phyloP scores from a whole-genome alignment of 2,797 vertebrate species.

The Sylvilagus floridanus region DNA sequence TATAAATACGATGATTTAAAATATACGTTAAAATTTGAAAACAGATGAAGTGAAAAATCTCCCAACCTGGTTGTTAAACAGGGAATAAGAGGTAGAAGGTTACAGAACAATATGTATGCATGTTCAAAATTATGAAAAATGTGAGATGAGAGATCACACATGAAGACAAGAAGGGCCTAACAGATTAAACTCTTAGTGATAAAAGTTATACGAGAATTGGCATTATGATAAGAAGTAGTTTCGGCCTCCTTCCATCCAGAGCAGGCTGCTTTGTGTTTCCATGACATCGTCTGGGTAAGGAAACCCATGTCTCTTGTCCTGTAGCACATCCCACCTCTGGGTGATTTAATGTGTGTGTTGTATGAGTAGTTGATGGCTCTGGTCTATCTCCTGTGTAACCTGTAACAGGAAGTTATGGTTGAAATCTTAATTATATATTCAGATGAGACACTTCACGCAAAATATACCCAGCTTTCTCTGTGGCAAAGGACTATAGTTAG shows the following conservation, averaged over 20 bases:
- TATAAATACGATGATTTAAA: no score
- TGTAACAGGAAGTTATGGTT: constrained; percentile 22
- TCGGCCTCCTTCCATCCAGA: not conserved
- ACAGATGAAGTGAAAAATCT: not conserved
- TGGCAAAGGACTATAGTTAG: not conserved
- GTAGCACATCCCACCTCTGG: not conserved
- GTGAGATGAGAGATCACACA: not conserved
- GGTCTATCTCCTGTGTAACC: not conserved
- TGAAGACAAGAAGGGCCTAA: no score
- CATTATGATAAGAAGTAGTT: not conserved
- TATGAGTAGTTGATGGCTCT: not conserved
- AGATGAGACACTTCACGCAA: constrained; percentile 32
- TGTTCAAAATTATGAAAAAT: not conserved
- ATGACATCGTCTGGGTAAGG: not conserved
- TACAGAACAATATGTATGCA: not conserved
- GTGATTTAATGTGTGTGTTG: not conserved
- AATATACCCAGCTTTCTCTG: constrained; percentile 3
- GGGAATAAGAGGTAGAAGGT: not conserved
- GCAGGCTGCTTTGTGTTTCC: not conserved
- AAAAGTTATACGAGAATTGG: not conserved
- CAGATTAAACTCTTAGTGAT: not conserved
- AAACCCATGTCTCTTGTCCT: not conserved
- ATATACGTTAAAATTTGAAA: no score
- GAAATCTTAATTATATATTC: constrained; percentile 32
- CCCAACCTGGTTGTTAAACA: not conserved